Percentiles rank a stretch among this genome's conserved stretches.
phyloP scores from a whole-genome alignment of 2,113 vertebrate genomes.

The Mustela nigripes region DNA sequence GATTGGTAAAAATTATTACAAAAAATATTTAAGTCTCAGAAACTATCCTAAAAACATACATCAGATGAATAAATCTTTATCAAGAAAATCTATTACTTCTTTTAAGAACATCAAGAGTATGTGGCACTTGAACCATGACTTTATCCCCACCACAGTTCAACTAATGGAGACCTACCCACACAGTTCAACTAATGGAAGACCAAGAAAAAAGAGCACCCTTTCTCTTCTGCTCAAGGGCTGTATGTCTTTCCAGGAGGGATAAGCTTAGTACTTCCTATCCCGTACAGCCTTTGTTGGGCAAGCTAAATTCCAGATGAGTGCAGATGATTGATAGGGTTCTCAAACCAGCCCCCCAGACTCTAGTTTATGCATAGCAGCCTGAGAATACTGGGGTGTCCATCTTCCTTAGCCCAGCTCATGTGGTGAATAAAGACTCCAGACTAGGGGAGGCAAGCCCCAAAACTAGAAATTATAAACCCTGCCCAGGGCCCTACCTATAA shows the following conservation, averaged over 20 bases:
- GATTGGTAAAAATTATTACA: background rate
- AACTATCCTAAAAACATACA: background rate
- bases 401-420: background rate
- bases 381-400: background rate
- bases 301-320: background rate
- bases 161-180: background rate
- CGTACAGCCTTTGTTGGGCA: no score
- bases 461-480: background rate
- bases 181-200: background rate
- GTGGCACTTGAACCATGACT: background rate
- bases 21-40: background rate
- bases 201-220: no score
- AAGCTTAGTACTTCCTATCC: background rate
- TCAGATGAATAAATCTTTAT: background rate
- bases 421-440: background rate
- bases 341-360: no score
- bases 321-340: background rate
- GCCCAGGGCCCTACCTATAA: background rate
- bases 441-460: background rate
- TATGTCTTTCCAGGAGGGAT: rapidly evolving
- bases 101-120: background rate
- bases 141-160: background rate
- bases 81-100: background rate
- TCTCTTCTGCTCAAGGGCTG: background rate
- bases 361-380: background rate